Percentiles rank a stretch among this genome's conserved stretches.
These are phyloP conservation scores for Ophion ventricosus DNA, from an alignment of 2,888 invertebrate genomes.

Conservation along the genomic window DNA sequence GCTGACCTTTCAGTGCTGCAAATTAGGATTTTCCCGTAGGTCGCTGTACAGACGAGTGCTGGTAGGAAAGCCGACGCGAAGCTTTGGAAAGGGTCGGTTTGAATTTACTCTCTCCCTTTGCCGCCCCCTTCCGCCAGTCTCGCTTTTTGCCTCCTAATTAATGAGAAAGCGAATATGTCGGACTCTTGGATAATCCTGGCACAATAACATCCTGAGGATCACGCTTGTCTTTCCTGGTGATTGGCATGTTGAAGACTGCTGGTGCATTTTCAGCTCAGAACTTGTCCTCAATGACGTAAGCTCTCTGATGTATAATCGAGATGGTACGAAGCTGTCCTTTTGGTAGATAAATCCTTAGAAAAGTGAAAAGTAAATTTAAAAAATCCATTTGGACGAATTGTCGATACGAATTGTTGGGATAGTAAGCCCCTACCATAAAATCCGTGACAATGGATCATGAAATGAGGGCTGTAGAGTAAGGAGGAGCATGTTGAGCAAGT, in stretches of 20 bases:
- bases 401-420: no score
- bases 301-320: no score
- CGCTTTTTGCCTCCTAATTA: constrained; percentile 71
- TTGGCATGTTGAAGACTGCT: no score
- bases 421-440: no score
- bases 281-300: no score
- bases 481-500: no score
- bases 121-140: constrained; percentile 7
- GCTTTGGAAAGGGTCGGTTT: constrained; percentile 57
- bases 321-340: neutral
- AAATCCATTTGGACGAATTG: no score
- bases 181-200: constrained; percentile 68
- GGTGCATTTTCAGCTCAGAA: no score
- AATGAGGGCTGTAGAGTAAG: no score
- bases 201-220: neutral
- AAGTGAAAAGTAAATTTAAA: neutral
- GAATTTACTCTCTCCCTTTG: constrained; percentile 27
- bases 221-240: no score
- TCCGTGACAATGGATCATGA: no score
- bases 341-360: neutral
- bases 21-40: constrained; percentile 71
- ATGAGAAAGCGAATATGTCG: constrained; percentile 72
- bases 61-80: constrained; percentile 29
- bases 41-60: constrained; percentile 50
- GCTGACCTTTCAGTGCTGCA: constrained; percentile 56